Evolutionary conservation across 2,797 vertebrate genomes (phyloP).

Genomic region (Malurus leucopterus): DNA sequence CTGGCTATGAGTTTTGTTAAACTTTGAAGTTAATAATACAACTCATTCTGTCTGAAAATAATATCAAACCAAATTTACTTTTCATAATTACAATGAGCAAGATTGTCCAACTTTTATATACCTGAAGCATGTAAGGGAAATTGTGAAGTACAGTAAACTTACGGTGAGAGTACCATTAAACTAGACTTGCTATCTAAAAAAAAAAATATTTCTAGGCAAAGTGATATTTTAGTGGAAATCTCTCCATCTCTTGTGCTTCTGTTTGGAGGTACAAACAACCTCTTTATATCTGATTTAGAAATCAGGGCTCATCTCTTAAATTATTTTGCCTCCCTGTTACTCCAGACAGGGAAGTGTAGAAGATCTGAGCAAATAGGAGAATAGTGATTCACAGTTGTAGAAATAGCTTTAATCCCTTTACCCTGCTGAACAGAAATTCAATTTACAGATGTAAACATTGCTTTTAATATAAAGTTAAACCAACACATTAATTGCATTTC

Average conservation of each 20-base stretch:
- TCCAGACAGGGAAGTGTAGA: background rate
- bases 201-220: background rate
- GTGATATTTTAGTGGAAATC: background rate
- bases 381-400: background rate
- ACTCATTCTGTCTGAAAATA: background rate
- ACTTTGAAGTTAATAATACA: background rate
- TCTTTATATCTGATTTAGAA: background rate
- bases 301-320: background rate
- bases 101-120: background rate
- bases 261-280: background rate
- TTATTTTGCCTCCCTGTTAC: background rate
- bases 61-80: background rate
- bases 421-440: background rate
- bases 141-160: background rate
- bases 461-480: background rate
- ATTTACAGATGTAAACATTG: background rate
- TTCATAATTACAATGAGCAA: background rate
- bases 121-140: background rate
- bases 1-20: background rate
- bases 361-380: background rate
- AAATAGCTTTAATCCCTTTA: background rate
- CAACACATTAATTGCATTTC: background rate
- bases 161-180: background rate
- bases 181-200: background rate
- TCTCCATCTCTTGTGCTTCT: background rate